These are phyloP conservation scores for Hippocampus barbouri DNA, from an alignment of 2,113 vertebrate species.

Conservation along the genomic window DNA sequence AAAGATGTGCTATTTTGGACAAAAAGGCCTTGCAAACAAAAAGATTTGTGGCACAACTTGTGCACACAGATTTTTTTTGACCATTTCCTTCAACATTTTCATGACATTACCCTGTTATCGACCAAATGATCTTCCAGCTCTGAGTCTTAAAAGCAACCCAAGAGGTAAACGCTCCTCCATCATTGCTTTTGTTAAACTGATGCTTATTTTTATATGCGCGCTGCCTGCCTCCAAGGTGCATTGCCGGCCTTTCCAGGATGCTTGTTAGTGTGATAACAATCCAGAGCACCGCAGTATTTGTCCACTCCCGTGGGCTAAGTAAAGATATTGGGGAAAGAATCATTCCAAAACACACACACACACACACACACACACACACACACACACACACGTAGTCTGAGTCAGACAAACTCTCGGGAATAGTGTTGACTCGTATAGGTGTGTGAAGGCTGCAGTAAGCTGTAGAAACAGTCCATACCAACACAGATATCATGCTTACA, in stretches of 20 bases:
- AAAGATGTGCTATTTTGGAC: too few species aligned
- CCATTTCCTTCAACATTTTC: background rate
- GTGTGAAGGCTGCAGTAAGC: background rate
- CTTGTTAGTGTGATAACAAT: conserved; percentile 52
- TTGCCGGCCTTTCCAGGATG: conserved; percentile 40
- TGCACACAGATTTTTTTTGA: too few species aligned
- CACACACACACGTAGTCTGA: background rate
- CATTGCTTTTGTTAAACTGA: background rate
- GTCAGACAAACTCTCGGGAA: conserved; percentile 2
- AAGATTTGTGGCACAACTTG: too few species aligned
- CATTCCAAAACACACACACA: conserved; percentile 4
- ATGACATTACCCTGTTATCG: background rate
- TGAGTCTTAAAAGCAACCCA: background rate
- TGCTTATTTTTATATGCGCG: conserved; percentile 6
- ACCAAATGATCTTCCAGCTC: background rate
- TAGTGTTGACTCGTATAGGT: conserved; percentile 4
- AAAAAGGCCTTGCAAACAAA: too few species aligned
- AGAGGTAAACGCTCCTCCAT: background rate
- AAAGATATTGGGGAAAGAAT: conserved; percentile 20
- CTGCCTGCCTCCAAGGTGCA: conserved; percentile 19
- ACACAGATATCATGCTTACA: background rate
- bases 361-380: too few species aligned
- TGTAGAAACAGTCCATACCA: background rate
- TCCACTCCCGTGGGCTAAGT: conserved; percentile 48
- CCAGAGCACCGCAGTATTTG: conserved; percentile 12